Percentiles rank a stretch among this genome's conserved stretches.
Conservation (phyloP, 2,888 invertebrate genomes). For the Coremacera marginata region DNA sequence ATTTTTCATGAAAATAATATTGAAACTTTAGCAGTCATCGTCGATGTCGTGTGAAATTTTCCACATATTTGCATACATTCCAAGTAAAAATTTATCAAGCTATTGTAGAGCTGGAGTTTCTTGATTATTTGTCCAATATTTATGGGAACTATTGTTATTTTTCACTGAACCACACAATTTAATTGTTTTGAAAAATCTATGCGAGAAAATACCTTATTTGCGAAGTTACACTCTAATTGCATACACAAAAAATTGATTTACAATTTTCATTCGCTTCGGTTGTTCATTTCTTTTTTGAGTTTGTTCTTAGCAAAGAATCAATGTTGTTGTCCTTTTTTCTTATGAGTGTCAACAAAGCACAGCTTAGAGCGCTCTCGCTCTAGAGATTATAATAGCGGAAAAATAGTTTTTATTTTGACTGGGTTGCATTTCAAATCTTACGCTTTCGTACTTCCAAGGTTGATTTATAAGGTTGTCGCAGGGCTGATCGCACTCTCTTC, state of each 20-base stretch:
- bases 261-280: slow-evolving; percentile 60
- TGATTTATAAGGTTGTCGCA: too few relatives aligned
- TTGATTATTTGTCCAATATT: neutral
- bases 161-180: neutral
- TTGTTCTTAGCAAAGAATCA: neutral
- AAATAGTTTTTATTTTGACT: neutral
- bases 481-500: too few relatives aligned
- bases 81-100: neutral
- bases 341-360: neutral
- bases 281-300: slow-evolving; percentile 46
- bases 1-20: neutral
- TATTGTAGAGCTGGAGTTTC: neutral
- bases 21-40: neutral
- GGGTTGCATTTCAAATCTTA: neutral
- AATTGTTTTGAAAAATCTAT: neutral
- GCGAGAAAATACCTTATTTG: slow-evolving; percentile 53
- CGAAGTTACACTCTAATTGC: slow-evolving; percentile 59
- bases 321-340: slow-evolving; percentile 1
- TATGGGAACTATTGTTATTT: neutral
- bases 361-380: neutral
- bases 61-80: neutral
- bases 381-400: neutral
- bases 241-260: slow-evolving; percentile 68
- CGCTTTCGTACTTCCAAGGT: too few relatives aligned
- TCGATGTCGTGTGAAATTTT: neutral